phyloP scores from a whole-genome alignment of 2,113 vertebrate genomes.

The Petromus typicus region DNA sequence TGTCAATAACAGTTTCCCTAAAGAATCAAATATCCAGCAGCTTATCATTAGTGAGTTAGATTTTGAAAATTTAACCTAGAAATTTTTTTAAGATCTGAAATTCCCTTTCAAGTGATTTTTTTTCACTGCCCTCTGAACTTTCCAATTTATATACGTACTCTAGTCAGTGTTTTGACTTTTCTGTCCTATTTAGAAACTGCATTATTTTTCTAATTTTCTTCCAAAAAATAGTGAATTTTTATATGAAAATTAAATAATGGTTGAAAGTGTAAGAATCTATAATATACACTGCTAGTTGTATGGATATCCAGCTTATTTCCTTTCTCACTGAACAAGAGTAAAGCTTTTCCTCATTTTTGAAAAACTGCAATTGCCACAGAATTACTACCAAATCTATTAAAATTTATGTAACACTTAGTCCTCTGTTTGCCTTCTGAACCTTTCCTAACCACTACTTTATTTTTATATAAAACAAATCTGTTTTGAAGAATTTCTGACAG shows the following conservation, averaged over 20 bases:
- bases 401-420: not conserved
- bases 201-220: constrained; percentile 22
- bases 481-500: constrained; percentile 50
- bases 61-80: constrained; percentile 13
- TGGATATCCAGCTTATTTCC: not conserved
- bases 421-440: not conserved
- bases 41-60: not conserved
- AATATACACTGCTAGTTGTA: not conserved
- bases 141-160: not conserved
- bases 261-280: not conserved
- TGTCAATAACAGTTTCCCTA: constrained; percentile 4
- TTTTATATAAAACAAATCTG: constrained; percentile 14
- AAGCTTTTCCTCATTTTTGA: not conserved
- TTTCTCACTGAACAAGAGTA: constrained; percentile 23
- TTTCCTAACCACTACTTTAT: not conserved
- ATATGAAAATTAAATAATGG: too few species aligned
- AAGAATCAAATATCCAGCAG: not conserved
- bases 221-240: not conserved
- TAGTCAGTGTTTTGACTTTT: not conserved
- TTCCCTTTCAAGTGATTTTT: not conserved
- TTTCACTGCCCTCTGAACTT: constrained; percentile 31
- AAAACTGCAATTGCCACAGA: constrained; percentile 10
- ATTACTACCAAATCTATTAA: not conserved
- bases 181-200: not conserved
- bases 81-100: constrained; percentile 46